Conservation (phyloP, 2,797 vertebrate species). For the Forpus xanthops region DNA sequence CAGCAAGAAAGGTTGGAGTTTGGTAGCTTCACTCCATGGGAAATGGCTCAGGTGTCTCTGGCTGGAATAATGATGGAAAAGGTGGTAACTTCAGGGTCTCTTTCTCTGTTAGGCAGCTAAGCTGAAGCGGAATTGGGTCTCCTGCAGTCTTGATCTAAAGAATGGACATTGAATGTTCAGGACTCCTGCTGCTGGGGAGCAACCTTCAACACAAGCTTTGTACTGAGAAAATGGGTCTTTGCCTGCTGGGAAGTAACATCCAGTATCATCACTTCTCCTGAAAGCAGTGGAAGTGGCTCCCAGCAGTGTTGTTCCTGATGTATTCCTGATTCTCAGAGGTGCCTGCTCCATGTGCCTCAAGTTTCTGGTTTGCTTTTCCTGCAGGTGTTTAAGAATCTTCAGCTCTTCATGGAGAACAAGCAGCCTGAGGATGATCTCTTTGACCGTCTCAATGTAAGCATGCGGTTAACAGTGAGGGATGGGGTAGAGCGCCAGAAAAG, state of each 20-base stretch:
- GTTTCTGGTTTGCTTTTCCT: background rate
- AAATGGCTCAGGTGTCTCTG: background rate
- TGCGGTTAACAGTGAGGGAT: background rate
- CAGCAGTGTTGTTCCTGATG: background rate
- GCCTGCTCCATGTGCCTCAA: background rate
- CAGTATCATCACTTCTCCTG: background rate
- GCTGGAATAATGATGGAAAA: background rate
- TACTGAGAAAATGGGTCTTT: background rate
- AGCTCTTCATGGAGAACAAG: slow-evolving; percentile 97
- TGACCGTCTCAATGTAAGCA: slow-evolving; percentile 92
- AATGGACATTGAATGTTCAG: background rate
- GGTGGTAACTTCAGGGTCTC: background rate
- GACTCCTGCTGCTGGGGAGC: background rate
- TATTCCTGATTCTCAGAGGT: background rate
- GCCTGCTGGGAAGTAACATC: background rate
- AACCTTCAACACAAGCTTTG: background rate
- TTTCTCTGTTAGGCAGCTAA: background rate
- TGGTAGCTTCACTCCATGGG: background rate
- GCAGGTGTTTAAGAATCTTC: slow-evolving; percentile 97
- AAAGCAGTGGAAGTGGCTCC: background rate
- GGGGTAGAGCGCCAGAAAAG: background rate
- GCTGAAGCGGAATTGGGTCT: background rate
- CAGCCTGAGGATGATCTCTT: slow-evolving; percentile 96
- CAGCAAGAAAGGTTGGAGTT: background rate
- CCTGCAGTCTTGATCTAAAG: background rate